phyloP scores from a whole-genome alignment of 2,113 vertebrate genomes.

The Zosterops japonicus region DNA sequence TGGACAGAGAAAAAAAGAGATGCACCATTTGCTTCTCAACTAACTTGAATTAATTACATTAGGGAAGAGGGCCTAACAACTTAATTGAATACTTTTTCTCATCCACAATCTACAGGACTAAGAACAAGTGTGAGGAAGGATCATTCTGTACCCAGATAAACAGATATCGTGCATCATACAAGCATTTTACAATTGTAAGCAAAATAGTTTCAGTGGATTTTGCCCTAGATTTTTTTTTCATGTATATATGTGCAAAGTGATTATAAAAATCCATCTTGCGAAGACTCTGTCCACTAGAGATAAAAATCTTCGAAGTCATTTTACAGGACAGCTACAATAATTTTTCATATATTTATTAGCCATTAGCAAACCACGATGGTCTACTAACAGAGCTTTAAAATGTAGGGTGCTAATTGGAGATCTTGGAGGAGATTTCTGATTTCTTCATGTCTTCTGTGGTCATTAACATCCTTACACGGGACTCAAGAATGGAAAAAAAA shows the following conservation, averaged over 20 bases:
- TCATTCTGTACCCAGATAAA: not conserved
- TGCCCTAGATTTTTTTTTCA: not conserved
- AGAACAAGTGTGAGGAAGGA: not conserved
- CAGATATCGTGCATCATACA: not conserved
- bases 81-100: not conserved
- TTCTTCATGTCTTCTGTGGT: not conserved
- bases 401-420: not conserved
- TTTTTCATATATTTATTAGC: not conserved
- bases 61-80: not conserved
- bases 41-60: not conserved
- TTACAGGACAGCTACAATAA: not conserved
- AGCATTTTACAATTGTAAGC: not conserved
- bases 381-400: not conserved
- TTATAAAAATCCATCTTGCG: not conserved
- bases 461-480: not conserved
- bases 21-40: not conserved
- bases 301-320: not conserved
- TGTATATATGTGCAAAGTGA: not conserved
- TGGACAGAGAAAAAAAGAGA: not conserved
- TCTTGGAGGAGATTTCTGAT: not conserved
- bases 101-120: not conserved
- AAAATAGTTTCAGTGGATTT: not conserved
- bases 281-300: not conserved
- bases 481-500: not conserved
- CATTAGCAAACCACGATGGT: not conserved